These are phyloP conservation scores for Euglossa dilemma DNA, from an alignment of 1,140 invertebrate genomes.

Conservation along the genomic window DNA sequence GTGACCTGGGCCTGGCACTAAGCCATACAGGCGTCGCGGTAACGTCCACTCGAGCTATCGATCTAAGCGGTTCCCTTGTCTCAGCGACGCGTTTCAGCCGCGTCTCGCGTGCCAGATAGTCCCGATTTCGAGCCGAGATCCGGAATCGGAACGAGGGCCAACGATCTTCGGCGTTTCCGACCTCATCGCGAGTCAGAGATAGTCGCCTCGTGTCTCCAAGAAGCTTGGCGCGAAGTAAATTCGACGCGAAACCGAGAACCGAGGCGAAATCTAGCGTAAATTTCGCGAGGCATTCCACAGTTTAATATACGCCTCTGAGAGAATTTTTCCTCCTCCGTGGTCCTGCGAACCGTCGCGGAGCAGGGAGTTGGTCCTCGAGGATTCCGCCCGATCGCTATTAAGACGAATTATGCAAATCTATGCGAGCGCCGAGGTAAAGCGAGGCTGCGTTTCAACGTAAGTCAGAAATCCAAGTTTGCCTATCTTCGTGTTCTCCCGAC, in stretches of 20 bases:
- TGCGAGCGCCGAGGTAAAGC: neutral
- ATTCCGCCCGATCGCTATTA: conserved; percentile 32
- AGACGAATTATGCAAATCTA: conserved; percentile 44
- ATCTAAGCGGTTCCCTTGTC: conserved; percentile 30
- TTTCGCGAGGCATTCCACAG: neutral
- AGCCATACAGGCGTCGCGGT: conserved; percentile 52
- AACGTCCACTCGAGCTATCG: conserved; percentile 47
- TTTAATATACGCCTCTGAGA: neutral
- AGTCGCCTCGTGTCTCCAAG: too few relatives aligned
- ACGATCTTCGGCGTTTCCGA: neutral
- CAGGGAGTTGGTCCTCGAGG: neutral
- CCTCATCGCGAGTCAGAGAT: too few relatives aligned
- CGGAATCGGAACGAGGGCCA: conserved; percentile 5
- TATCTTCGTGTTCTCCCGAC: neutral
- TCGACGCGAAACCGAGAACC: neutral
- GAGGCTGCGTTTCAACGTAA: conserved; percentile 1
- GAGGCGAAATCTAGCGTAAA: too few relatives aligned
- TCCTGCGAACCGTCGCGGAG: neutral
- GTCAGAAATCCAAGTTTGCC: conserved; percentile 15
- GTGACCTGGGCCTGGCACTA: conserved; percentile 44
- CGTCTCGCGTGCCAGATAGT: conserved; percentile 26
- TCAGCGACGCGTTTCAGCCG: neutral
- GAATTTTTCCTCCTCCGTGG: neutral
- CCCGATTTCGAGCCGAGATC: conserved; percentile 28
- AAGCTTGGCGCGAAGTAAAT: too few relatives aligned